Conservation (phyloP, 2,888 invertebrate genomes). For the Tuberolachnus salignus region DNA sequence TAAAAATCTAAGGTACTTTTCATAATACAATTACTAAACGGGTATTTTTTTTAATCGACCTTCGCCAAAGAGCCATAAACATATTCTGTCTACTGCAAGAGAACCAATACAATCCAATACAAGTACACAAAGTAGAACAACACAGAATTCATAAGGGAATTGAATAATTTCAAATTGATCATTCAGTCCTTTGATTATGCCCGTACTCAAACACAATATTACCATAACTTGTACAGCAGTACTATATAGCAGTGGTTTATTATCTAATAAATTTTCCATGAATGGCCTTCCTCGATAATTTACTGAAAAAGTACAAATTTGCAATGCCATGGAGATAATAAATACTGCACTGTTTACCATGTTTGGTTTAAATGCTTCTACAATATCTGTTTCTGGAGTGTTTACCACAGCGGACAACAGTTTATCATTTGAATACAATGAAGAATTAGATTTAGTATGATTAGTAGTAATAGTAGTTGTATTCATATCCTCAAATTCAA, state of each 20-base stretch:
- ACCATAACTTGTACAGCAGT: constrained; percentile 80
- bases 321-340: constrained; percentile 95
- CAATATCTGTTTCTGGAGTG: constrained; percentile 67
- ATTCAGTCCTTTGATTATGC: constrained; percentile 82
- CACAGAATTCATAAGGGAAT: constrained; percentile 83
- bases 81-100: constrained; percentile 81
- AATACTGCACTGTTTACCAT: constrained; percentile 97
- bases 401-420: neutral
- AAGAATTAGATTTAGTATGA: too few species aligned
- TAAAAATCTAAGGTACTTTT: neutral
- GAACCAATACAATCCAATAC: constrained; percentile 85
- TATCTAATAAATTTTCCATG: constrained; percentile 94
- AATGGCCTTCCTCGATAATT: constrained; percentile 99
- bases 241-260: constrained; percentile 90
- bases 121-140: constrained; percentile 80
- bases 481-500: constrained; percentile 11
- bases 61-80: constrained; percentile 86
- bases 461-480: neutral
- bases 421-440: neutral
- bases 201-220: constrained; percentile 84
- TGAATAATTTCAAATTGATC: constrained; percentile 93
- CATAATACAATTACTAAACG: neutral
- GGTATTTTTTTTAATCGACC: constrained; percentile 65
- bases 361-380: constrained; percentile 87
- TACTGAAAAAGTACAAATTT: constrained; percentile 97